Evolutionary conservation across 1,140 invertebrate genomes (phyloP), one percentile per base, ranked within the genome.

Genomic region (Drosophila quadrilineata): DNA sequence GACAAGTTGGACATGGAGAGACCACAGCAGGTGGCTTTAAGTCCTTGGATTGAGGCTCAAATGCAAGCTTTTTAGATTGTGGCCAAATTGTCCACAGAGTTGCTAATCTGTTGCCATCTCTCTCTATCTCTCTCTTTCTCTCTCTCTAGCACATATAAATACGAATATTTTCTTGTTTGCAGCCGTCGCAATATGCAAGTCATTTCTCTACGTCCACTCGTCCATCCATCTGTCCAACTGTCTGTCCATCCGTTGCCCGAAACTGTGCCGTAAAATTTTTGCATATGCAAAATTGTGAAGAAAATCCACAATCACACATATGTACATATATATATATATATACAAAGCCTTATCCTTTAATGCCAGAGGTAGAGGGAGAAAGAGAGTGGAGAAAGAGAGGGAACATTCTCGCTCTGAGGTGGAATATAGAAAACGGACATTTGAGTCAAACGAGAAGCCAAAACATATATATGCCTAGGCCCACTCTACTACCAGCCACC

Each of bases 271-370:
- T 75, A 75, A 65, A 76, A 54, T 68, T 71, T n/a, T 58, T 76
- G 74, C 73, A 76, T 76, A 76, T 76, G 68, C 71, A 76, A 41
- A n/a, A n/a, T n/a, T n/a, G n/a, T n/a, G n/a, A n/a, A n/a, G n/a
- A n/a, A n/a, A n/a, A n/a, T n/a, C n/a, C n/a, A n/a, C n/a, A n/a
- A n/a, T n/a, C n/a, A n/a, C n/a, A n/a, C n/a, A n/a, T n/a, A n/a
- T n/a, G n/a, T n/a, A n/a, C n/a, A n/a, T n/a, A n/a, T n/a, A n/a
- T n/a, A n/a, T n/a, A n/a, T n/a, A n/a, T n/a, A n/a, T n/a, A n/a
- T n/a, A n/a, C n/a, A n/a, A n/a, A n/a, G n/a, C n/a, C n/a, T n/a
- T n/a, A n/a, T n/a, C n/a, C n/a, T n/a, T n/a, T n/a, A n/a, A n/a
- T n/a, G n/a, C n/a, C n/a, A n/a, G n/a, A n/a, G n/a, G n/a, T n/a